These are phyloP conservation scores for Notiomystis cincta DNA, from an alignment of 2,113 vertebrate species.

Conservation along the genomic window DNA sequence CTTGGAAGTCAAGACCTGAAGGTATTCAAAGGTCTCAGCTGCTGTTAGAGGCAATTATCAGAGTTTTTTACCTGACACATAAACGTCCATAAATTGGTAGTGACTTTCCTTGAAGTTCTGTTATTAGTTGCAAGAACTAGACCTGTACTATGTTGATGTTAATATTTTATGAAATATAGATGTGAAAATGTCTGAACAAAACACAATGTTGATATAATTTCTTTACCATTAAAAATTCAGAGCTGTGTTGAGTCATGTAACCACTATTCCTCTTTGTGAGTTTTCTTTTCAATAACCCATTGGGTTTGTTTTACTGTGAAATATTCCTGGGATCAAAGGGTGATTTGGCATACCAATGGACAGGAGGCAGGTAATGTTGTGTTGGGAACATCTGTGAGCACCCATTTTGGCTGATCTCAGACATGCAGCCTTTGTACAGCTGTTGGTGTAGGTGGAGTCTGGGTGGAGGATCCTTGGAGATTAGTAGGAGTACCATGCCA, in stretches of 20 bases:
- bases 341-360: too few species aligned
- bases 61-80: neutral
- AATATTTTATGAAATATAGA: neutral
- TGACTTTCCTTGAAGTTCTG: neutral
- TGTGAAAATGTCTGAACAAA: neutral
- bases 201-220: neutral
- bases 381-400: neutral
- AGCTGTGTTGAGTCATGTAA: neutral
- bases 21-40: neutral
- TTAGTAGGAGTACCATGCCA: neutral
- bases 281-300: neutral
- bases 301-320: neutral
- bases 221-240: neutral
- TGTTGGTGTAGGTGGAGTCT: neutral
- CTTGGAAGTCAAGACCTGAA: neutral
- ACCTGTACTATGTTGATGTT: neutral
- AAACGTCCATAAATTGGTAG: neutral
- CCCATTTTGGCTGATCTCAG: neutral
- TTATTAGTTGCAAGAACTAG: neutral
- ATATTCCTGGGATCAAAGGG: neutral
- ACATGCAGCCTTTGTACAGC: neutral
- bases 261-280: neutral
- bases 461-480: neutral
- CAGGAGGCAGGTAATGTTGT: neutral
- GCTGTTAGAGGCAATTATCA: neutral